These are phyloP conservation scores for Trachymyrmex cornetzi DNA, from an alignment of 1,140 invertebrate species.

Conservation along the genomic window DNA sequence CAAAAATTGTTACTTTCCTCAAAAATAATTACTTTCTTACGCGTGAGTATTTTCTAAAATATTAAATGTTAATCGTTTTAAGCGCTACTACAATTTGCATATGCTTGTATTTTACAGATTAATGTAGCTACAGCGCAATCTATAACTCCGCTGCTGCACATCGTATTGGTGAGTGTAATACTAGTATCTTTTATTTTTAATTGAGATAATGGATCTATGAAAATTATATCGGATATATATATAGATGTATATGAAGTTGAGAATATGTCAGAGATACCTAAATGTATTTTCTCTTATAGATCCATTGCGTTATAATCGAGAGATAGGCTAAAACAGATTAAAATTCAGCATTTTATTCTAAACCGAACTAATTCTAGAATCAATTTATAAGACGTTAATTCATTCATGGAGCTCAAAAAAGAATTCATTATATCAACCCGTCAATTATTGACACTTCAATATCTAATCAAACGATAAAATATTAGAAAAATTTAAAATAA, in stretches of 20 bases:
- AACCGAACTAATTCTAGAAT: neutral
- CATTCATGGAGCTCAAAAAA: neutral
- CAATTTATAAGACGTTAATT: neutral
- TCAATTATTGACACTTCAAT: neutral
- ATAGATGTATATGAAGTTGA: neutral
- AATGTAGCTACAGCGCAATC: neutral
- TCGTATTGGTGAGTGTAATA: neutral
- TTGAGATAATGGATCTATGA: neutral
- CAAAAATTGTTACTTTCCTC: neutral
- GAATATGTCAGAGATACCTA: neutral
- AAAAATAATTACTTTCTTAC: neutral
- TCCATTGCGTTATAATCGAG: neutral
- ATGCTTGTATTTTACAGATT: neutral
- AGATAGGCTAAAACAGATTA: neutral
- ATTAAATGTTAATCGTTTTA: conserved; percentile 12
- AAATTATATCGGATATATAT: conserved; percentile 3
- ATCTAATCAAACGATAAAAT: neutral
- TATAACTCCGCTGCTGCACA: neutral
- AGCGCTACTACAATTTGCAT: neutral
- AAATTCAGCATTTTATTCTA: neutral
- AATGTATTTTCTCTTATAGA: neutral
- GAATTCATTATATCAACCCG: neutral
- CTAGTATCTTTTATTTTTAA: neutral
- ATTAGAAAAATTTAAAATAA: neutral
- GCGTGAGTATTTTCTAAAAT: neutral